Evolutionary conservation across 2,888 invertebrate species (phyloP).

Genomic region (Orthonevra nobilis): DNA sequence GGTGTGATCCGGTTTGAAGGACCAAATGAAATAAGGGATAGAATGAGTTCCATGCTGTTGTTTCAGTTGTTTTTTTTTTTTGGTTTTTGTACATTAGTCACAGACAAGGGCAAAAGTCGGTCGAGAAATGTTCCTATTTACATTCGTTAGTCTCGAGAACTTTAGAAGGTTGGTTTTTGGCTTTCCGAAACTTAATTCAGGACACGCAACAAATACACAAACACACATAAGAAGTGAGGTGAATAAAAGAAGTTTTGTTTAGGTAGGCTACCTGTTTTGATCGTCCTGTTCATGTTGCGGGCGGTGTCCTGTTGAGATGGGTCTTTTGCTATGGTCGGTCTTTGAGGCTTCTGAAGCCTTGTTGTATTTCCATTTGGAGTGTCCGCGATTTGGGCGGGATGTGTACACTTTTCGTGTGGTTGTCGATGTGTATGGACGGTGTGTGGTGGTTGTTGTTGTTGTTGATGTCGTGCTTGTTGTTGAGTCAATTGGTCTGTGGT

Average conservation of each 20-base stretch:
- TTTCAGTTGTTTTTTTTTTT: slow-evolving; percentile 20
- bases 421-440: slow-evolving; percentile 78
- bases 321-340: slow-evolving; percentile 73
- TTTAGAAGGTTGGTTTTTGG: slow-evolving; percentile 24
- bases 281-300: slow-evolving; percentile 68
- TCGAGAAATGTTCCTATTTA: slow-evolving; percentile 46
- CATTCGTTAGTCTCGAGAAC: slow-evolving; percentile 60
- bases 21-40: slow-evolving; percentile 20
- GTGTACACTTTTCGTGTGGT: slow-evolving; percentile 79
- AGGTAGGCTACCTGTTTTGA: slow-evolving; percentile 56
- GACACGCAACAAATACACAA: slow-evolving; percentile 57
- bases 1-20: slow-evolving; percentile 40
- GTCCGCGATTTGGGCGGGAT: slow-evolving; percentile 80
- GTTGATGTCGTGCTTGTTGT: slow-evolving; percentile 78
- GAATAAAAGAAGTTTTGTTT: too few species aligned
- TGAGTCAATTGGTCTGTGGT: slow-evolving; percentile 68
- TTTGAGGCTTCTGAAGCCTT: slow-evolving; percentile 78
- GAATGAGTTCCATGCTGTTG: slow-evolving; percentile 50
- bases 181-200: slow-evolving; percentile 42
- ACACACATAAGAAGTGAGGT: slow-evolving; percentile 52
- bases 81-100: slow-evolving; percentile 49
- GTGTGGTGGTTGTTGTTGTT: slow-evolving; percentile 69
- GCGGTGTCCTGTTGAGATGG: slow-evolving; percentile 63
- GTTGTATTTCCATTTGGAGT: slow-evolving; percentile 80
- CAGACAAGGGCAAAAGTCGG: slow-evolving; percentile 37